These are phyloP conservation scores for Leucophenga maculata DNA, from an alignment of 2,888 invertebrate genomes.

Conservation along the genomic window DNA sequence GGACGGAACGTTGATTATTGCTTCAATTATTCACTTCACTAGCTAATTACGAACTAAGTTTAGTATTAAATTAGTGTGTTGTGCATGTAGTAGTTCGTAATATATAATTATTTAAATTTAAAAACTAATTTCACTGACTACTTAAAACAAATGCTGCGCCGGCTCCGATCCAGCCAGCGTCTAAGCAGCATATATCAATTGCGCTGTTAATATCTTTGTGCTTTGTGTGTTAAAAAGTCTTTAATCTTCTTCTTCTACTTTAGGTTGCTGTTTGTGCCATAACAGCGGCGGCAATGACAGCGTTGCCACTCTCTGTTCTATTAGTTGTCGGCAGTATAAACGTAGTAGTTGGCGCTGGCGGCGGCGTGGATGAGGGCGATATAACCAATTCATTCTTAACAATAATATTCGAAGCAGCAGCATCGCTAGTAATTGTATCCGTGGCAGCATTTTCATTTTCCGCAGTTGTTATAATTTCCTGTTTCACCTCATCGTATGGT, in stretches of 20 bases:
- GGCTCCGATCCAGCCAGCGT: too few species aligned
- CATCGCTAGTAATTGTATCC: slow-evolving; percentile 33
- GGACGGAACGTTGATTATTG: slow-evolving; percentile 53
- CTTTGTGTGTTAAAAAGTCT: background rate
- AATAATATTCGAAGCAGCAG: slow-evolving; percentile 62
- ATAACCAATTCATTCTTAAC: slow-evolving; percentile 68
- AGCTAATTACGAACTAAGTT: slow-evolving; percentile 38
- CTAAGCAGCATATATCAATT: background rate
- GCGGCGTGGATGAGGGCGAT: slow-evolving; percentile 66
- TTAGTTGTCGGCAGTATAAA: slow-evolving; percentile 40
- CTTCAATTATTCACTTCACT: slow-evolving; percentile 24
- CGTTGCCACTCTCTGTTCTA: slow-evolving; percentile 40
- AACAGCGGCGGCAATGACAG: slow-evolving; percentile 29
- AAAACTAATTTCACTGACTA: slow-evolving; percentile 38
- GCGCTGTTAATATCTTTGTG: background rate
- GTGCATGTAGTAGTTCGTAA: background rate
- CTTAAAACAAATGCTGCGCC: background rate
- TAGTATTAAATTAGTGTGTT: background rate
- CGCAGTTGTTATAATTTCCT: slow-evolving; percentile 30
- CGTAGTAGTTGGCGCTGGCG: slow-evolving; percentile 51
- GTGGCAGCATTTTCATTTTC: slow-evolving; percentile 20
- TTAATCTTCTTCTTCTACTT: slow-evolving; percentile 17
- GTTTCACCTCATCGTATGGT: slow-evolving; percentile 45
- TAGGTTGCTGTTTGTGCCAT: slow-evolving; percentile 59
- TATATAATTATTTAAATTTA: slow-evolving; percentile 33